A percentile compares a stretch with the other conserved stretches of the same genome.
Evolutionary conservation across 1,140 invertebrate species (phyloP).

Genomic region (Megalonaias nervosa): DNA sequence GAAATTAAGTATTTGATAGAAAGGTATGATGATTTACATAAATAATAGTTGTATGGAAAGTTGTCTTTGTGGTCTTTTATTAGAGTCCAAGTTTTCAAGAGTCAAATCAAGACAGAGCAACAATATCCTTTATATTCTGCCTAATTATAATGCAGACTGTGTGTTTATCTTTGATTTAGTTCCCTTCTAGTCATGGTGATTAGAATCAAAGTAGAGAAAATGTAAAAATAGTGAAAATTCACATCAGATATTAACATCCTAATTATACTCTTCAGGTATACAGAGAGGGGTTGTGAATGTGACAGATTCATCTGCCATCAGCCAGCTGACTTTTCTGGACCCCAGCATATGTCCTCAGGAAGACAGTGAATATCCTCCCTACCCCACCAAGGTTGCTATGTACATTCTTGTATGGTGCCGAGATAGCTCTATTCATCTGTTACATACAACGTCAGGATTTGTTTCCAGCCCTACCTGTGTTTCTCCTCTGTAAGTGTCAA

Average conservation of each 20-base stretch:
- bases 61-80: too few relatives aligned
- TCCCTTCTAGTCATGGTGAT: neutral
- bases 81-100: too few relatives aligned
- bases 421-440: constrained; percentile 48
- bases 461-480: constrained; percentile 46
- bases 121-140: too few relatives aligned
- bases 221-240: too few relatives aligned
- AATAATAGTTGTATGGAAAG: too few relatives aligned
- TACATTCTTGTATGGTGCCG: constrained; percentile 54
- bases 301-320: constrained; percentile 35
- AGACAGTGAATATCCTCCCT: constrained; percentile 49
- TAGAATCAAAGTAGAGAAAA: too few relatives aligned
- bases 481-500: constrained; percentile 41
- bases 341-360: constrained; percentile 57
- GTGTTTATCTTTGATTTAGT: neutral
- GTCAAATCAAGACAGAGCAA: too few relatives aligned
- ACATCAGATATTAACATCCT: too few relatives aligned
- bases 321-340: constrained; percentile 56
- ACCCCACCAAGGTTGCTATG: constrained; percentile 43
- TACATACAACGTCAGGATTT: constrained; percentile 38
- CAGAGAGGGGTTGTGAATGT: constrained; percentile 54
- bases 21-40: too few relatives aligned
- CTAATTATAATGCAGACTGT: neutral
- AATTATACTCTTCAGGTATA: constrained; percentile 41
- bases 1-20: too few relatives aligned